Percentiles rank a stretch among this genome's conserved stretches.
phyloP scores from a whole-genome alignment of 2,888 invertebrate genomes.

The Lycia hirtaria region DNA sequence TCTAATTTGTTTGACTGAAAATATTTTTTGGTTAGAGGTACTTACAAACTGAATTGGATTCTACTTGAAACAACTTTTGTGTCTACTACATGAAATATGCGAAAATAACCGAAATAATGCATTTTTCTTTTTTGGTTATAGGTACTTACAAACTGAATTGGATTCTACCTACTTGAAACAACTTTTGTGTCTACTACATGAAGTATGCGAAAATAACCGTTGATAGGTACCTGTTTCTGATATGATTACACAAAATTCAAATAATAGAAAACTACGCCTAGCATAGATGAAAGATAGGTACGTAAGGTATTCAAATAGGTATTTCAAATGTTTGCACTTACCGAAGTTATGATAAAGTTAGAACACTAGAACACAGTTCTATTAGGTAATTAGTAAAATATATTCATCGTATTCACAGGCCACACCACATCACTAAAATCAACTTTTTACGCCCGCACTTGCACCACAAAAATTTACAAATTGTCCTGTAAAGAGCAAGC shows the following conservation, averaged over 20 bases:
- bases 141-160: too few species aligned
- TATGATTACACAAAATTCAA: constrained; percentile 61
- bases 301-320: constrained; percentile 26
- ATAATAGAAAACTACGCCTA: constrained; percentile 55
- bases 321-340: constrained; percentile 52
- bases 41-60: too few species aligned
- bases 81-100: too few species aligned
- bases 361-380: constrained; percentile 50
- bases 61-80: too few species aligned
- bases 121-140: too few species aligned
- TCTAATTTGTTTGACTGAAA: too few species aligned
- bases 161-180: background rate
- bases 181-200: constrained; percentile 15
- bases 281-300: constrained; percentile 37
- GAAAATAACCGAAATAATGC: too few species aligned
- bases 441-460: constrained; percentile 47
- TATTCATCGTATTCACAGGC: constrained; percentile 74
- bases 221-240: constrained; percentile 39
- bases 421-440: constrained; percentile 73
- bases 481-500: too few species aligned
- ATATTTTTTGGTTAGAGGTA: too few species aligned
- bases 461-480: constrained; percentile 1
- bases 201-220: constrained; percentile 2
- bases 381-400: constrained; percentile 53
- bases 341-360: constrained; percentile 52